phyloP scores from a whole-genome alignment of 1,140 invertebrate genomes.

The Panagrolaimus sp. region DNA sequence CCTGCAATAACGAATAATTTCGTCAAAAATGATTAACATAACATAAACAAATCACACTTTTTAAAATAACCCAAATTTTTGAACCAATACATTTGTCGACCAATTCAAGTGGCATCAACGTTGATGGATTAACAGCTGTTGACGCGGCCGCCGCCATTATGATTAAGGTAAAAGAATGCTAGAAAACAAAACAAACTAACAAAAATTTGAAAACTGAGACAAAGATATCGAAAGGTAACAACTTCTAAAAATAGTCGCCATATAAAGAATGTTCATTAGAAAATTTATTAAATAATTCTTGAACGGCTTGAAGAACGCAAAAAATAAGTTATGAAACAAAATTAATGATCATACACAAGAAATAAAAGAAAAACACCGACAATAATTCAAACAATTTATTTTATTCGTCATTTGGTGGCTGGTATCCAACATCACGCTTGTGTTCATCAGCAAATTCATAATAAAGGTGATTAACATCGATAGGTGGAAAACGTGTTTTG shows the following conservation, averaged over 20 bases:
- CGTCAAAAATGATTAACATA: conserved; percentile 23
- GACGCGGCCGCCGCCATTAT: conserved; percentile 28
- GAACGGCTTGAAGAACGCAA: neutral
- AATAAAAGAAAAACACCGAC: neutral
- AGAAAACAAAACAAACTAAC: too few relatives aligned
- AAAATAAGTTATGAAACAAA: conserved; percentile 13
- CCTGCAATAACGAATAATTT: conserved; percentile 23
- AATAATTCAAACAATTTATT: neutral
- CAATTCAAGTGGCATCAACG: conserved; percentile 76
- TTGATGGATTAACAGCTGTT: conserved; percentile 47
- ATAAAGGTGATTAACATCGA: conserved; percentile 56
- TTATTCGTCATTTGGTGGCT: conserved; percentile 41
- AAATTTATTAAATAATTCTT: neutral
- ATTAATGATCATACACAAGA: neutral
- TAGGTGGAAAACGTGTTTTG: conserved; percentile 38
- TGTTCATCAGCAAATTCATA: conserved; percentile 55
- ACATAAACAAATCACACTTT: conserved; percentile 67
- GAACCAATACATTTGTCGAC: conserved; percentile 99
- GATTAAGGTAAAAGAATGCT: too few relatives aligned
- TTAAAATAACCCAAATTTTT: conserved; percentile 98
- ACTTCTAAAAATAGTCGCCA: too few relatives aligned
- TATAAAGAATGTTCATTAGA: neutral
- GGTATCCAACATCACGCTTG: conserved; percentile 49
- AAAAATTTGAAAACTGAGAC: too few relatives aligned
- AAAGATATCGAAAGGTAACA: too few relatives aligned